Base-by-base conservation (phyloP, 2,888 invertebrate genomes). In the Seira musarum region DNA sequence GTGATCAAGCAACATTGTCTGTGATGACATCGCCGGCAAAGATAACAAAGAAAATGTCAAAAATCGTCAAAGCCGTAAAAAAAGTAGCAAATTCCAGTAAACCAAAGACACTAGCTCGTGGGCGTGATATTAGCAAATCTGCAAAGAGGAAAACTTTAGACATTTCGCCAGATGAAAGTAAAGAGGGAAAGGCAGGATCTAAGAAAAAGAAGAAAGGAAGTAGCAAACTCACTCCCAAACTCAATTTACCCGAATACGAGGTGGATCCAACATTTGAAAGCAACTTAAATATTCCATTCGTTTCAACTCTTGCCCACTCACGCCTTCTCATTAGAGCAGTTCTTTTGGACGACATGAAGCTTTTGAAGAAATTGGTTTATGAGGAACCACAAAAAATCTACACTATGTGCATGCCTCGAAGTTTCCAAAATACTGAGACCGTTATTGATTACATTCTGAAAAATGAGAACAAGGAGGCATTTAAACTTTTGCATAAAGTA, bases 291-390 rank as follows among this genome's bases (percentile, higher is more conserved):
- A 80, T 90, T 61, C 90, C 90, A 15, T 89, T 88, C 83, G 88
- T 90, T 49, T 90, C 90, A 15, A 88, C 89, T 17, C 80, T 86
- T 6, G 88, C 88, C 2, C 88, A 90, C 75, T 89, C 89, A 15
- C 89, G 89, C 79, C 87, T 90, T 71, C 87, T 89, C n/a, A 89
- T 90, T 79, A 86, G 90, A 68, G 90, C 90, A 49, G 89, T 90
- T n/a, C 78, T 88, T 15, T 80, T 88, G 46, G 88, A 88, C 30
- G 90, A 90, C 83, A 84, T 87, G 74, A 87, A 87, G n/a, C 81
- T 89, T 40, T 85, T 90, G 30, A 87, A 89, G 82, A 87, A 87
- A 6, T 85, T 89, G 53, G 85, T 89, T 13, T 87, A 87, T 30
- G 89, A 89, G 3, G 75, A 79, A 6, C 24, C 65, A 72, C 87